phyloP scores from a whole-genome alignment of 2,888 invertebrate genomes.

The Heliconius erato region DNA sequence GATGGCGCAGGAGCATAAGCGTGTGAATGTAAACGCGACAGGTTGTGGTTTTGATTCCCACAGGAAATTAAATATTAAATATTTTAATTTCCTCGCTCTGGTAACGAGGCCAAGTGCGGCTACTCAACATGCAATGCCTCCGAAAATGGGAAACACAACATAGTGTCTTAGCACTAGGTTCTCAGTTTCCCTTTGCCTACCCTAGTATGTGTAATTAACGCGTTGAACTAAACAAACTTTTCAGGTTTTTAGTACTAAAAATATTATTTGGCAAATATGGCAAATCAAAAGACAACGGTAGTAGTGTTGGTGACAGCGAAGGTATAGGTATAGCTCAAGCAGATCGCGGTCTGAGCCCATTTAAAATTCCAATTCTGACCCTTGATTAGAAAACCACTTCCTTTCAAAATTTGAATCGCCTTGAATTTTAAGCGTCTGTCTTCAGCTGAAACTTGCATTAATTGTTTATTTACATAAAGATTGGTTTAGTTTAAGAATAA shows the following conservation, averaged over 20 bases:
- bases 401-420: slow-evolving; percentile 41
- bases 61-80: neutral
- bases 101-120: neutral
- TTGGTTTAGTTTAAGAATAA: neutral
- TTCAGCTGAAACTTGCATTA: slow-evolving; percentile 20
- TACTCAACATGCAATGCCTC: neutral
- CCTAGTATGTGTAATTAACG: neutral
- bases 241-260: neutral
- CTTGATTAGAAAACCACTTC: slow-evolving; percentile 49
- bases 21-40: no score
- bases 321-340: slow-evolving; percentile 22
- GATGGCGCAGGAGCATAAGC: neutral
- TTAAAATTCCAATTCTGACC: slow-evolving; percentile 49
- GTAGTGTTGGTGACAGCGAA: slow-evolving; percentile 18
- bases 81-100: neutral
- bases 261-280: neutral
- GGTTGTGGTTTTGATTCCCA: neutral
- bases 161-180: neutral
- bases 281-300: neutral
- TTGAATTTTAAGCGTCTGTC: slow-evolving; percentile 42
- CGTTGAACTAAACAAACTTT: neutral
- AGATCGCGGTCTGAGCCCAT: slow-evolving; percentile 43
- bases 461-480: slow-evolving; percentile 23
- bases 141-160: neutral
- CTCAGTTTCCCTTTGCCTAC: neutral